These are phyloP conservation scores for Acanthopleura granulata DNA, from an alignment of 2,888 invertebrate genomes.

Conservation along the genomic window DNA sequence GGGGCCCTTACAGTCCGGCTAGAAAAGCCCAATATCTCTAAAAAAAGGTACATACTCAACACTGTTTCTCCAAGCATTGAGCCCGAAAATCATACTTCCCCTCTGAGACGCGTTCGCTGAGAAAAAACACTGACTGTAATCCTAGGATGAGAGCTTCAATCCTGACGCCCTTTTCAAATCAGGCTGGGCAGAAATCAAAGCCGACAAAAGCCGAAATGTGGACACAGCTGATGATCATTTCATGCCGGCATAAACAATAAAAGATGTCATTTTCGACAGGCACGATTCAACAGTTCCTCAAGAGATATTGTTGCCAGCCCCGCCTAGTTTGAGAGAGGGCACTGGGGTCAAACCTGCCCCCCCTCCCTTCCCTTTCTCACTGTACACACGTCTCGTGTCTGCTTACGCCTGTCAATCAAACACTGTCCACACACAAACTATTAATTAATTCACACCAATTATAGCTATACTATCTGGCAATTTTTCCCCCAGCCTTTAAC, in stretches of 20 bases:
- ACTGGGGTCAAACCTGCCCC: background rate
- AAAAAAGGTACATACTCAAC: too few relatives aligned
- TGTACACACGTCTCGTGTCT: background rate
- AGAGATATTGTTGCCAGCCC: background rate
- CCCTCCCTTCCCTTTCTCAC: background rate
- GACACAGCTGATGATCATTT: conserved; percentile 9
- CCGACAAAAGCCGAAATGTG: background rate
- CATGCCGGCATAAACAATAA: background rate
- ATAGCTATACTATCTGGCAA: too few relatives aligned
- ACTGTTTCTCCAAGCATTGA: too few relatives aligned
- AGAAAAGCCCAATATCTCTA: too few relatives aligned
- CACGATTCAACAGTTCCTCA: background rate
- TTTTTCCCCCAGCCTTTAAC: too few relatives aligned
- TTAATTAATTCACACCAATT: too few relatives aligned
- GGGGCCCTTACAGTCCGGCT: too few relatives aligned
- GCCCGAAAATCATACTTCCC: too few relatives aligned
- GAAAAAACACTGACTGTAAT: background rate
- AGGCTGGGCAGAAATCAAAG: background rate
- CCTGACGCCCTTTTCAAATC: background rate
- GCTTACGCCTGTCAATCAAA: background rate
- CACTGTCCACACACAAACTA: too few relatives aligned
- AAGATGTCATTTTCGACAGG: background rate
- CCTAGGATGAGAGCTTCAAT: background rate
- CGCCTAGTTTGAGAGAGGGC: background rate
- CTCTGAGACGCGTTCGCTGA: too few relatives aligned